These are phyloP conservation scores for Panulirus ornatus DNA, from an alignment of 1,140 invertebrate species.

Conservation along the genomic window DNA sequence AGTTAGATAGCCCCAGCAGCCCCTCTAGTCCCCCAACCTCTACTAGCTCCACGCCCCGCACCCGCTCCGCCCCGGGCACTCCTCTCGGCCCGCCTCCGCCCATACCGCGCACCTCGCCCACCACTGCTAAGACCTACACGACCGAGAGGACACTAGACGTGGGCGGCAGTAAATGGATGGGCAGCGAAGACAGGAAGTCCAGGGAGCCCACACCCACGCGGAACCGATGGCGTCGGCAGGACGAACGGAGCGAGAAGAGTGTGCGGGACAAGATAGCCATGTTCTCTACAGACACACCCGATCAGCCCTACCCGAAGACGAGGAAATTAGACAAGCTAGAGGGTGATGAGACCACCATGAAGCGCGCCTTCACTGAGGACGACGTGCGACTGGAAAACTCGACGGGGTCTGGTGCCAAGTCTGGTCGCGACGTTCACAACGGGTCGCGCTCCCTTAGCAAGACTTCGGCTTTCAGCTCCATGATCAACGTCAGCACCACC, in stretches of 20 bases:
- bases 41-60: conserved; percentile 41
- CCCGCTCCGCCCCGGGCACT: conserved; percentile 64
- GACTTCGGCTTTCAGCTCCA: conserved; percentile 71
- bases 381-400: conserved; percentile 62
- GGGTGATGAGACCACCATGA: conserved; percentile 77
- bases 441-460: conserved; percentile 64
- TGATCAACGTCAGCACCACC: conserved; percentile 73
- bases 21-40: conserved; percentile 49
- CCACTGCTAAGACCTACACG: conserved; percentile 68
- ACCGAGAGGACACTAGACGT: conserved; percentile 59
- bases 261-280: conserved; percentile 93
- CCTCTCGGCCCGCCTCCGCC: conserved; percentile 56
- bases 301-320: conserved; percentile 77
- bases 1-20: conserved; percentile 75
- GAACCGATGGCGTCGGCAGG: conserved; percentile 72
- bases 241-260: conserved; percentile 84
- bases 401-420: conserved; percentile 29
- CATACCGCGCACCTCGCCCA: conserved; percentile 52
- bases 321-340: conserved; percentile 81
- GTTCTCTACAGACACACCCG: conserved; percentile 83
- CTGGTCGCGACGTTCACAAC: conserved; percentile 49
- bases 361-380: conserved; percentile 68
- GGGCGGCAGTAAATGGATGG: conserved; percentile 46
- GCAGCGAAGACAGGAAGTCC: conserved; percentile 33
- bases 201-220: conserved; percentile 56